Percentiles rank a stretch among this genome's conserved stretches.
Conservation (phyloP, 2,113 vertebrate genomes). For the Actinemys pallida region DNA sequence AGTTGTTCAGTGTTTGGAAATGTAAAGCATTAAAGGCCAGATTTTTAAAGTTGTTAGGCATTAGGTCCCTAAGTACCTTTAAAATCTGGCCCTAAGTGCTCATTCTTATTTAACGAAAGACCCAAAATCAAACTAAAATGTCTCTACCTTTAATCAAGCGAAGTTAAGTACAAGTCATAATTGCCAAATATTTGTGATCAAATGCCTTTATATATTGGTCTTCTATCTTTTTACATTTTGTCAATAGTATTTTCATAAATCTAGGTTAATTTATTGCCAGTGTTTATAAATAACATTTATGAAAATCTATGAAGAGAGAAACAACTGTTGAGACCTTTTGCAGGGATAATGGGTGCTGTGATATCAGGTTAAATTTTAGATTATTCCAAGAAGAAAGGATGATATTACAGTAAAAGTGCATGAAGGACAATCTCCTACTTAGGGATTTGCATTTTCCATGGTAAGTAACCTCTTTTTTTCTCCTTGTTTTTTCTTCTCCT, state of each 20-base stretch:
- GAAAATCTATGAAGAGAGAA: not conserved
- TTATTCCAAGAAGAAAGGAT: not conserved
- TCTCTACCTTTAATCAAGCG: not conserved
- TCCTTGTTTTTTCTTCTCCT: conserved; percentile 55
- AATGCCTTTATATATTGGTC: not conserved
- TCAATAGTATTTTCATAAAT: not conserved
- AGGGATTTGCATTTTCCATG: conserved; percentile 44
- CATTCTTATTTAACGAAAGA: not conserved
- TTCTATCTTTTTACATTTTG: not conserved
- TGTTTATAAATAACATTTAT: not conserved
- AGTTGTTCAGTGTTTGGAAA: not conserved
- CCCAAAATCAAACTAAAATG: not conserved
- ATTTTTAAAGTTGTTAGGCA: not conserved
- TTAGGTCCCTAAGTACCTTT: not conserved
- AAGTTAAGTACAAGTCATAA: not conserved
- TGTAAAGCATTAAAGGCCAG: not conserved
- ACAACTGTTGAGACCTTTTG: not conserved
- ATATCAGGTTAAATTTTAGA: not conserved
- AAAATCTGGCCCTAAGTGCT: accelerated
- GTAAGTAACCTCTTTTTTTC: conserved; percentile 79
- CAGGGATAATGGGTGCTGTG: not conserved
- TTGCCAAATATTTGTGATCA: not conserved
- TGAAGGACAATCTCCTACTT: conserved; percentile 30
- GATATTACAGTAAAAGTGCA: conserved; percentile 9
- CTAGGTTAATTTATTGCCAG: not conserved